Conservation (phyloP, 1,140 invertebrate species). For the Drosophila nasuta region DNA sequence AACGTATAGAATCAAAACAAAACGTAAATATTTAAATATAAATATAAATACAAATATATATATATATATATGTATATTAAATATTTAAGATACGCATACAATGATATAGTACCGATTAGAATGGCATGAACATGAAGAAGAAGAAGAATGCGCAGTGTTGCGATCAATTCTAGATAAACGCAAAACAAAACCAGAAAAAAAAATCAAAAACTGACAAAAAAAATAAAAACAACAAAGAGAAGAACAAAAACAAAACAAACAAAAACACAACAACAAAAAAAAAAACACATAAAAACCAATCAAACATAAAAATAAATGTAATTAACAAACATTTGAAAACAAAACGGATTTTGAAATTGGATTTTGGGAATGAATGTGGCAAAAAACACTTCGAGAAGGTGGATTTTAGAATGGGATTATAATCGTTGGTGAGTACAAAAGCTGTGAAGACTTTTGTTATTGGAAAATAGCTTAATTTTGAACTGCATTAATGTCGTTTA, state of each 20-base stretch:
- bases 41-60: not conserved
- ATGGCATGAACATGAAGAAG: slow-evolving; percentile 3
- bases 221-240: slow-evolving; percentile 9
- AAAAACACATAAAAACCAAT: slow-evolving; percentile 37
- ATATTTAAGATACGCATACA: slow-evolving; percentile 30
- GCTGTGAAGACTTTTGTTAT: too few species aligned
- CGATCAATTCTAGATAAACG: slow-evolving; percentile 34
- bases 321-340: slow-evolving; percentile 64
- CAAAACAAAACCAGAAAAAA: slow-evolving; percentile 27
- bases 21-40: slow-evolving; percentile 21
- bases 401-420: too few species aligned
- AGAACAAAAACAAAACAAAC: slow-evolving; percentile 21
- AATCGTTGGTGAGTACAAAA: too few species aligned
- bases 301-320: slow-evolving; percentile 58
- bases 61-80: slow-evolving; percentile 31
- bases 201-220: slow-evolving; percentile 54
- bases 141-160: slow-evolving; percentile 11
- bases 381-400: too few species aligned
- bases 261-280: slow-evolving; percentile 25
- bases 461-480: too few species aligned
- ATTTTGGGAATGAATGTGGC: not conserved
- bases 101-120: slow-evolving; percentile 28
- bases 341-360: slow-evolving; percentile 8
- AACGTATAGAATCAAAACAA: slow-evolving; percentile 53
- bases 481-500: too few species aligned